A percentile compares a stretch with the other conserved stretches of the same genome.
These are phyloP conservation scores for Clusia tigrina DNA, from an alignment of 2,888 invertebrate species.

Conservation along the genomic window DNA sequence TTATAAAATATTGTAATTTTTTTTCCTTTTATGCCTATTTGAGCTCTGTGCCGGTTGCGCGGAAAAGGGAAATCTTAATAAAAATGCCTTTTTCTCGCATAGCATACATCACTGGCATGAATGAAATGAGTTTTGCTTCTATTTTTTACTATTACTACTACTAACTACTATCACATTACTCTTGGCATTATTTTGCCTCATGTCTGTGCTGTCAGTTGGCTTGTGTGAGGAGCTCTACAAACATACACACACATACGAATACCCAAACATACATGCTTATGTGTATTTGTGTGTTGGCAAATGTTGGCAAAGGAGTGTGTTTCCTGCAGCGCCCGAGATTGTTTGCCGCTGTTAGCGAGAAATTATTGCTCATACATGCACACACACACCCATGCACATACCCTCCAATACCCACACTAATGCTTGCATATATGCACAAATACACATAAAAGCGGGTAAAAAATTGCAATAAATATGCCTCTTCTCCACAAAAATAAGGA, in stretches of 20 bases:
- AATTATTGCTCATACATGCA: slow-evolving; percentile 31
- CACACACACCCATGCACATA: slow-evolving; percentile 6
- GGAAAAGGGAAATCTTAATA: slow-evolving; percentile 21
- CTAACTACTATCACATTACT: neutral
- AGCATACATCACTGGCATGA: slow-evolving; percentile 28
- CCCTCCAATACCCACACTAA: slow-evolving; percentile 23
- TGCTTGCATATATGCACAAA: too few species aligned
- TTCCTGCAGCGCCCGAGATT: neutral
- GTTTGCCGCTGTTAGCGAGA: slow-evolving; percentile 35
- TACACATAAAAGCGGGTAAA: slow-evolving; percentile 29
- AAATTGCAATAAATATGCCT: slow-evolving; percentile 4
- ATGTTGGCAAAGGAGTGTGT: slow-evolving; percentile 9
- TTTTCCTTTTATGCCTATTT: neutral
- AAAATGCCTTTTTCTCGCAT: slow-evolving; percentile 29
- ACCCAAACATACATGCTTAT: neutral
- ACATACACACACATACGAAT: too few species aligned
- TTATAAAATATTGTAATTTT: neutral
- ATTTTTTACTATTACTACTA: slow-evolving; percentile 18
- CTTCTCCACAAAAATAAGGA: slow-evolving; percentile 1
- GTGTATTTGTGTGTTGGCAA: neutral
- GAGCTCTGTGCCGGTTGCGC: neutral
- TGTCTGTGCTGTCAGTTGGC: neutral
- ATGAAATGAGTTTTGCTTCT: slow-evolving; percentile 32
- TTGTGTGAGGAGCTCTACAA: neutral
- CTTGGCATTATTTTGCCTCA: neutral